phyloP scores from a whole-genome alignment of 2,113 vertebrate species.

The Ovis aries region DNA sequence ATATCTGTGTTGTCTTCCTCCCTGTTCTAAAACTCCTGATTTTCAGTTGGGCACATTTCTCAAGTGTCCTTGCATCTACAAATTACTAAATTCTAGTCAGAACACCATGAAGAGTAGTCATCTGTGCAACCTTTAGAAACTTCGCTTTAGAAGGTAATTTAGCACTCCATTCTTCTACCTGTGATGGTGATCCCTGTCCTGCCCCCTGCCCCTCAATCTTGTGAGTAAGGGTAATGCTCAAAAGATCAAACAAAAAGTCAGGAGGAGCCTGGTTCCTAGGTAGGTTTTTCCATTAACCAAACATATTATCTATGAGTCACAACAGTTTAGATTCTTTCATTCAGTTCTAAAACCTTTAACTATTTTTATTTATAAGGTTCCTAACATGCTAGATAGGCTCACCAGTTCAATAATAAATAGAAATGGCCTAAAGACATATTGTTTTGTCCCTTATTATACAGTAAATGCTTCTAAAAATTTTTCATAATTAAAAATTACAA shows the following conservation, averaged over 20 bases:
- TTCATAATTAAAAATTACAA: background rate
- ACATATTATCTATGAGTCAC: background rate
- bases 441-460: background rate
- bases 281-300: background rate
- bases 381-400: background rate
- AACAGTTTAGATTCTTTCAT: background rate
- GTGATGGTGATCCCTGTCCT: background rate
- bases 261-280: background rate
- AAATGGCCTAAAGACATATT: background rate
- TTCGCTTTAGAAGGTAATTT: background rate
- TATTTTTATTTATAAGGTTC: background rate
- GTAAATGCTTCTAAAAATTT: background rate
- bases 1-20: background rate
- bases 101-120: background rate
- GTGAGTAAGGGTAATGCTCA: background rate
- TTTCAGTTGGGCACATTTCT: background rate
- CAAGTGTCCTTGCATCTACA: background rate
- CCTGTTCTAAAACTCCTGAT: background rate
- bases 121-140: background rate
- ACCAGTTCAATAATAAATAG: background rate
- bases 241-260: background rate
- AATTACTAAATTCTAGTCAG: background rate
- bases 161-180: background rate
- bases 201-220: rapidly evolving
- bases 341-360: background rate